Evolutionary conservation across 2,888 invertebrate genomes (phyloP).

Genomic region (Portevinia maculata): DNA sequence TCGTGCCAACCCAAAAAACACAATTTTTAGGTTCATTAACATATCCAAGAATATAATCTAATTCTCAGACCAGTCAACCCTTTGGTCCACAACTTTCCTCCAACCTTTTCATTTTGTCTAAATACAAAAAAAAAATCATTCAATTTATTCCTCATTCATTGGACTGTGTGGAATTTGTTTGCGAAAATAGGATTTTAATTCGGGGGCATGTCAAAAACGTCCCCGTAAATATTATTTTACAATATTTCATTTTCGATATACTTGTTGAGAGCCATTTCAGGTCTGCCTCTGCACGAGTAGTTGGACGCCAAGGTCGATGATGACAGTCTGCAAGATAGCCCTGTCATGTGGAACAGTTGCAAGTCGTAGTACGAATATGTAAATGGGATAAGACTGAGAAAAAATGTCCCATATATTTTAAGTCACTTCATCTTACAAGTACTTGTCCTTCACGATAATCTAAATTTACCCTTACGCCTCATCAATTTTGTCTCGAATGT

Average conservation of each 20-base stretch:
- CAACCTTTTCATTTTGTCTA: constrained; percentile 8
- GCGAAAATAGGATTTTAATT: constrained; percentile 4
- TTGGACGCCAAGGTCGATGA: constrained; percentile 19
- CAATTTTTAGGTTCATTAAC: constrained; percentile 51
- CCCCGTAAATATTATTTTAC: constrained; percentile 38
- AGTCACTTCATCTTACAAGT: constrained; percentile 32
- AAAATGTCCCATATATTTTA: constrained; percentile 31
- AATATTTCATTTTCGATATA: constrained; percentile 55
- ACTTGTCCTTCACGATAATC: not conserved
- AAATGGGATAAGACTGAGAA: constrained; percentile 28
- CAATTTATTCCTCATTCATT: constrained; percentile 63
- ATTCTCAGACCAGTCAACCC: constrained; percentile 42
- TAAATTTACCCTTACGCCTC: constrained; percentile 51
- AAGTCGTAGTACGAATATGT: constrained; percentile 47
- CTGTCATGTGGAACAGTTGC: constrained; percentile 58
- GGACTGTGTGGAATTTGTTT: constrained; percentile 23
- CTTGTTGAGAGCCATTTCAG: constrained; percentile 44
- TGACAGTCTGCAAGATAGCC: constrained; percentile 21
- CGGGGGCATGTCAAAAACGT: constrained; percentile 35
- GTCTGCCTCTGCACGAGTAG: constrained; percentile 16
- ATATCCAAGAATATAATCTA: constrained; percentile 34
- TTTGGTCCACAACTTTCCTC: not conserved
- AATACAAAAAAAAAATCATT: constrained; percentile 23
- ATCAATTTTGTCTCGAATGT: constrained; percentile 47
- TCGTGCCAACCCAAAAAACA: constrained; percentile 1